A percentile compares a stretch with the other conserved stretches of the same genome.
Conservation (phyloP, 2,113 vertebrate species). For the Scatophagus argus region DNA sequence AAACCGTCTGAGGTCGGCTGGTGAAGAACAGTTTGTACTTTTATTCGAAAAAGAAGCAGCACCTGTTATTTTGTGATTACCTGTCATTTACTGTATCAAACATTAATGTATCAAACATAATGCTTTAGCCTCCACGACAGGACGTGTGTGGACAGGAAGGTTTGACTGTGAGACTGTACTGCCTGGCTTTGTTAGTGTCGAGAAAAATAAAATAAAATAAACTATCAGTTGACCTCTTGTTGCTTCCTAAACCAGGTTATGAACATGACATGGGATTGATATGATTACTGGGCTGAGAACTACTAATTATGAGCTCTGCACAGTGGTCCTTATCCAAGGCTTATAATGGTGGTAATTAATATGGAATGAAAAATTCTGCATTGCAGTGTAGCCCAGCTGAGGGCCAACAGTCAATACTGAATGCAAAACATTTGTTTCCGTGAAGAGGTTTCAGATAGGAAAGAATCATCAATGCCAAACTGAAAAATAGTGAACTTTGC, state of each 20-base stretch:
- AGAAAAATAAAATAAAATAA: too few species aligned
- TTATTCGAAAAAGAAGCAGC: background rate
- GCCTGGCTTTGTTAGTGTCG: too few species aligned
- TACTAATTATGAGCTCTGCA: background rate
- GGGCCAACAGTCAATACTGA: too few species aligned
- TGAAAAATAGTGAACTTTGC: background rate
- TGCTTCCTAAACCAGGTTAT: background rate
- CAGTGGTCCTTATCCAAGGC: too few species aligned
- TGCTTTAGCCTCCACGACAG: too few species aligned
- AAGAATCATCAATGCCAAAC: background rate
- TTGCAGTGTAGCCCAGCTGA: too few species aligned
- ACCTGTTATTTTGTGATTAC: background rate
- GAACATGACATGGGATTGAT: background rate
- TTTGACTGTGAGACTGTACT: too few species aligned
- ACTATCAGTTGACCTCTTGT: background rate
- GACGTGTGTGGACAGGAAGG: background rate
- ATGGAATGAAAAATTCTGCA: too few species aligned
- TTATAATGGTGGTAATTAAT: too few species aligned
- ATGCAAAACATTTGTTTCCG: too few species aligned
- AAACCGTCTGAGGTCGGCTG: constrained; percentile 30
- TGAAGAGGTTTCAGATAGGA: background rate
- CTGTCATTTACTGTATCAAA: background rate
- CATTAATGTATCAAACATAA: too few species aligned
- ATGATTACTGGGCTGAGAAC: too few species aligned
- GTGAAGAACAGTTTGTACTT: constrained; percentile 6